Base-by-base conservation (phyloP, 2,888 invertebrate genomes). In the Mechanitis mazaeus region DNA sequence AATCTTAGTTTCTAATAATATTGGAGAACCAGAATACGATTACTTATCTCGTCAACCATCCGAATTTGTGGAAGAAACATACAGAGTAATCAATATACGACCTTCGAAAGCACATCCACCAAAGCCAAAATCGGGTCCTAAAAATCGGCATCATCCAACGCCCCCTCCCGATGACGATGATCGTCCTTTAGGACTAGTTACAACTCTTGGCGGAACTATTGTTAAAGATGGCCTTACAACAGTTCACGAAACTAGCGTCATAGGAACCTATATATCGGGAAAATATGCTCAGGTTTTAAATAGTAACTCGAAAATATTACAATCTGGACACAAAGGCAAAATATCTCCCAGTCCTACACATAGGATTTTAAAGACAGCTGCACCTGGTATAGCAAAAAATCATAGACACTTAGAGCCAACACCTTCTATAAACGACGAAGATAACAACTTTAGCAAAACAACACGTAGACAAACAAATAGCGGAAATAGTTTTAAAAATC, bases 281-380 rank as follows among this genome's bases (percentile, higher is more conserved):
- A 96, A 96, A 85, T 96, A 97, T 80, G 96, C 96, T 3, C 96
- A 97, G 85, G 94, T 95, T 9, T 85, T 96, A 42, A 95, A 96
- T 75, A 96, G 95, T 74, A 94, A 95, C 50, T 95, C 96, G 0
- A 94, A 93, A 75, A 85, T 94, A 47, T 82, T 93, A 63, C 77
- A 81, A 42, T 69, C 81, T 56, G 89, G 86, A 2, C 91, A 91
- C 68, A 92, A 93, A 75, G 91, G 86, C 6, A 94, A 94, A 84
- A 93, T 94, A 66, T 91, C 92, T 53, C 93, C 95, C 0, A 92
- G 93, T 46, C 92, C 92, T 50, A 91, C 94, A 0, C 91, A 93
- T 60, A 91, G 94, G 73, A 94, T 95, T 63, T 78, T 95, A 55
- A 95, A 95, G 86, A 95, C 95, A 0, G 93, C 93, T n/a, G 94